Base-by-base conservation (phyloP, 2,113 vertebrate genomes). In the Eubucco bourcierii region DNA sequence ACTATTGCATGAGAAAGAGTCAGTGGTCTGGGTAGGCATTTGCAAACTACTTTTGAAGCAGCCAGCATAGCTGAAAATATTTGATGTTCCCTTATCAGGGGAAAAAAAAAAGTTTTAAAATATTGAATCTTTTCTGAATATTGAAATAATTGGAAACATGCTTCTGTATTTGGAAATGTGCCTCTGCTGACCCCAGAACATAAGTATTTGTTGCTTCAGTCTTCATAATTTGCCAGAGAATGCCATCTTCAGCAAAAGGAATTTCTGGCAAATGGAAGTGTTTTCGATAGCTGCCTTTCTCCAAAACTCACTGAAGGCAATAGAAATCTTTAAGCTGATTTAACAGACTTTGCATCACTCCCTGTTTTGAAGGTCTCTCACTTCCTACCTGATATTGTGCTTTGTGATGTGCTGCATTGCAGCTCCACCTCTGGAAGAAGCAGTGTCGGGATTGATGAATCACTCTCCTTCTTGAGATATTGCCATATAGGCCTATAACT, bases 381-480 rank as follows among this genome's bases (percentile, higher is more conserved):
- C 70, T 88, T 92, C 63, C 63, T 74, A 24, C 17, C 37, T 81
- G 50, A 61, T 72, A 67, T 20, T 16, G 28, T 80, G 55, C 19
- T n/a, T 90, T 86, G 50, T n/a, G 70, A 27, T 93, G 34, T 92
- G 84, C 88, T 96, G 95, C 94, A 95, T 81, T 96, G 94, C 96
- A 96, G 94, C 74, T 93, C 68, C 1, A 2, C 59, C 74, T 94
- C 80, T 88, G 74, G 80, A 88, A 95, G 86, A 86, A 84, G 86
- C 39, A 61, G 44, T 20, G 31, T 37, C 86, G 86, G 92, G 90
- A 94, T 9, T 92, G 96, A 93, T 95, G 92, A 95, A 96, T 96
- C 96, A 95, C 91, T 93, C 83, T 81, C 4, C n/a, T 90, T 66
- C 78, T 90, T 95, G 90, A 96, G 88, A 93, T 86, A 79, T 24